A percentile compares a stretch with the other conserved stretches of the same genome.
Conservation (phyloP, 1,140 invertebrate genomes). For the Drosophila repletoides region DNA sequence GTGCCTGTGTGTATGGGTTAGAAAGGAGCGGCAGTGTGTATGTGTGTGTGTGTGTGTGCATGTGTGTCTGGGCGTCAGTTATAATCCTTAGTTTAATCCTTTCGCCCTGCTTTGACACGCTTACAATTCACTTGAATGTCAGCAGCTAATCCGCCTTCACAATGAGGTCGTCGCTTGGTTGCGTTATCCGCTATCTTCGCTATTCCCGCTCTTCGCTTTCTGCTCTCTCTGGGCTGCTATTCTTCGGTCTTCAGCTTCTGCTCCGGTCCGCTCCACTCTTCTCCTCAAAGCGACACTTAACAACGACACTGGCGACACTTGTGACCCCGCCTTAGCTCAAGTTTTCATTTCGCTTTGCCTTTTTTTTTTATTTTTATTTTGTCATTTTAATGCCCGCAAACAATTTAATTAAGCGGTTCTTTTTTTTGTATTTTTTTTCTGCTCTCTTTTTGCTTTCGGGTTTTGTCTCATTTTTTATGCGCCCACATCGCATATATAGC, state of each 20-base stretch:
- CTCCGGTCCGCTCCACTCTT: not conserved
- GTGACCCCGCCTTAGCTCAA: constrained; percentile 67
- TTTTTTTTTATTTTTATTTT: constrained; percentile 46
- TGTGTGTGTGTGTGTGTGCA: not conserved
- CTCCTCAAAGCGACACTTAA: constrained; percentile 48
- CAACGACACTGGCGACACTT: constrained; percentile 45
- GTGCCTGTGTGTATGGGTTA: too few relatives aligned
- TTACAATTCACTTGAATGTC: constrained; percentile 76
- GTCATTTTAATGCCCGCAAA: constrained; percentile 77
- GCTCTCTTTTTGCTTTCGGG: not conserved
- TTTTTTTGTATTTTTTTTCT: constrained; percentile 43
- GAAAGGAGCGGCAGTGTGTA: too few relatives aligned
- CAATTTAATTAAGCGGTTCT: constrained; percentile 78
- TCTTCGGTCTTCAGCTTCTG: not conserved
- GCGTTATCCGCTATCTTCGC: constrained; percentile 2
- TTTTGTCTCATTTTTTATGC: constrained; percentile 34
- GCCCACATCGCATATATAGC: constrained; percentile 23
- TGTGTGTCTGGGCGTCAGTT: constrained; percentile 29
- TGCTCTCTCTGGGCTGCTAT: not conserved
- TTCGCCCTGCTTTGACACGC: constrained; percentile 73
- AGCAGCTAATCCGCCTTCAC: constrained; percentile 68
- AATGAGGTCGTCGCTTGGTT: constrained; percentile 48
- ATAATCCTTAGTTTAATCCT: constrained; percentile 72
- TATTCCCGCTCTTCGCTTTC: not conserved
- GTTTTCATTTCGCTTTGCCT: constrained; percentile 59